phyloP scores from a whole-genome alignment of 2,113 vertebrate species.

The Brienomyrus longianalis region DNA sequence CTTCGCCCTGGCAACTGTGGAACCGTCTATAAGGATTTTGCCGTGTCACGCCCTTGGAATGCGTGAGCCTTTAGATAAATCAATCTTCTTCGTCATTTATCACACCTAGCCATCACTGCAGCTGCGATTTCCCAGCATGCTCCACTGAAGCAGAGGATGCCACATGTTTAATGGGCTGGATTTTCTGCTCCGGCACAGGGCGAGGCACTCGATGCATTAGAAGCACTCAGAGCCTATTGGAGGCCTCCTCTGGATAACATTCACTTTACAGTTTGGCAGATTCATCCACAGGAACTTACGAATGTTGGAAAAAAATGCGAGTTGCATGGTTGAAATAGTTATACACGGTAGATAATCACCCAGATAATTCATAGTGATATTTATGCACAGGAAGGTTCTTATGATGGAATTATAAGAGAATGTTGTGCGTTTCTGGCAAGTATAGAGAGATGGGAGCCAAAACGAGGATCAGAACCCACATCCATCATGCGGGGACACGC shows the following conservation, averaged over 20 bases:
- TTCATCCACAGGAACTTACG: neutral
- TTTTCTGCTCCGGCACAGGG: neutral
- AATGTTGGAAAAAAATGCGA: neutral
- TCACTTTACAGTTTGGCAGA: neutral
- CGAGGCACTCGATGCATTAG: neutral
- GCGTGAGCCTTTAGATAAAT: neutral
- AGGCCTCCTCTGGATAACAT: neutral
- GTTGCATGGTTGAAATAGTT: neutral
- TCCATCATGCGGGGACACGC: neutral
- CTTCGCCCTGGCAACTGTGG: neutral
- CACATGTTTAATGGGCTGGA: neutral
- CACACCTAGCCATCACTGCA: neutral
- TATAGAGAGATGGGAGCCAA: neutral
- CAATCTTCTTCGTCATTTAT: neutral
- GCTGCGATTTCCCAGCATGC: neutral
- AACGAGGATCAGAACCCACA: neutral
- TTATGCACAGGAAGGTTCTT: neutral
- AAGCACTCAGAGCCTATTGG: neutral
- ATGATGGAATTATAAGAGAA: neutral
- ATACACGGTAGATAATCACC: neutral
- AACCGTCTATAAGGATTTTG: neutral
- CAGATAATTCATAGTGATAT: neutral
- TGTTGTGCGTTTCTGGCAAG: neutral
- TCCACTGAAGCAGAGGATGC: neutral
- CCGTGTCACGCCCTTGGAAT: neutral